Evolutionary conservation across 2,797 vertebrate genomes (phyloP).

Genomic region (Podarcis lilfordi): DNA sequence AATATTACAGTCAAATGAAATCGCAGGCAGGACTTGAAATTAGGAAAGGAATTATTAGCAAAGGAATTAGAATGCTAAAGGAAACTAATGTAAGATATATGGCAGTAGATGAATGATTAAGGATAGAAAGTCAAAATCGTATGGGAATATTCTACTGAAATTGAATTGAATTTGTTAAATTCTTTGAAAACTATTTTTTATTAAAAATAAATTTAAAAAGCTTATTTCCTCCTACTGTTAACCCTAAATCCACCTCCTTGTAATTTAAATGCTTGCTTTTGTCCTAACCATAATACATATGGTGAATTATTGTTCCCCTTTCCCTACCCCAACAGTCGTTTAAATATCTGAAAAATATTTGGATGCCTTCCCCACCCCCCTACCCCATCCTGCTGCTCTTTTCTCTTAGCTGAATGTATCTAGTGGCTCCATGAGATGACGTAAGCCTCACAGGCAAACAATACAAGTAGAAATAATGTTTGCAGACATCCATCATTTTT

Average conservation of each 20-base stretch:
- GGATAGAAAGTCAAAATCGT: too few relatives aligned
- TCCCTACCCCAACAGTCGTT: background rate
- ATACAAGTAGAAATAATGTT: conserved; percentile 78
- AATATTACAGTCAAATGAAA: too few relatives aligned
- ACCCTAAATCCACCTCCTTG: background rate
- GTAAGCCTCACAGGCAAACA: conserved; percentile 73
- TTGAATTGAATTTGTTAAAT: too few relatives aligned
- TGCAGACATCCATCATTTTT: conserved; percentile 77
- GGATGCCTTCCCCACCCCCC: conserved; percentile 7
- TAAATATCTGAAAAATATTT: background rate
- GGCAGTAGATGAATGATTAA: too few relatives aligned
- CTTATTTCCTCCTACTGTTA: background rate
- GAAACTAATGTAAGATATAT: too few relatives aligned
- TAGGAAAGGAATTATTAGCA: too few relatives aligned
- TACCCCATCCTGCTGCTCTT: conserved; percentile 26
- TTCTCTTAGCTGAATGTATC: conserved; percentile 66
- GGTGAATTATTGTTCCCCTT: background rate
- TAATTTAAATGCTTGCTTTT: background rate
- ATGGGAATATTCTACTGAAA: too few relatives aligned
- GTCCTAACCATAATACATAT: background rate
- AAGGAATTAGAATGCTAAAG: too few relatives aligned
- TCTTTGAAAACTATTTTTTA: too few relatives aligned
- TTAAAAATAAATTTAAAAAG: too few relatives aligned
- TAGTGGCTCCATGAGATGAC: conserved; percentile 61
- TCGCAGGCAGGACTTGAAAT: too few relatives aligned